Evolutionary conservation across 2,888 invertebrate genomes (phyloP), one percentile per base, ranked within the genome.

Genomic region (Zhuqinia jingwanae): DNA sequence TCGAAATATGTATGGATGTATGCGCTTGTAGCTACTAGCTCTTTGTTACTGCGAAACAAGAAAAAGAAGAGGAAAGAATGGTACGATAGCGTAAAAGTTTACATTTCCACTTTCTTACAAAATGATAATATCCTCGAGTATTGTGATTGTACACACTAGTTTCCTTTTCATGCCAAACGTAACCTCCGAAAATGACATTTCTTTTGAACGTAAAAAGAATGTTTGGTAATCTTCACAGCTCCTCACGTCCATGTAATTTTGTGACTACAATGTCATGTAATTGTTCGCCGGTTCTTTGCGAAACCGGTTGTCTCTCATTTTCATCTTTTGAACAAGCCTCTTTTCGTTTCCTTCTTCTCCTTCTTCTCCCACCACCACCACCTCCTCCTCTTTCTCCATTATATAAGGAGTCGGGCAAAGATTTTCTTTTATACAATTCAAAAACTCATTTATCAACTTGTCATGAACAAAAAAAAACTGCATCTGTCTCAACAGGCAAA

Each of bases 381-480:
- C 53, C n/a, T 36, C 56, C 5, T 30, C 22, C 45, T 77, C 58
- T 77, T 53, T 77, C 58, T 60, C 58, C 77, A 45, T 27, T 25
- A 30, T 30, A n/a, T n/a, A 15, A 53, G 15, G n/a, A n/a, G 36
- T 20, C 45, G 17, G 15, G 20, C 22, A 53, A 63, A n/a, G 63
- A 50, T 65, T 79, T 79, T 65, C 79, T 30, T 63, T 79, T 25
- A 47, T 63, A 25, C 65, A 25, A 63, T 53, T 63, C 65, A 79
- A 65, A 79, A 79, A 79, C 30, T 65, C 50, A 79, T 63, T 65
- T 56, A 79, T 63, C 79, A 65, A 65, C 63, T 27, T 79, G 45
- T 79, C 79, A 50, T 79, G 79, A 45, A 79, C 65, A 65, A 79
- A 77, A 36, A 65, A 79, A 77, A 36, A 36, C 60, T 53, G 60